Base-by-base conservation (phyloP, 2,888 invertebrate species). In the Syrphus vitripennis region DNA sequence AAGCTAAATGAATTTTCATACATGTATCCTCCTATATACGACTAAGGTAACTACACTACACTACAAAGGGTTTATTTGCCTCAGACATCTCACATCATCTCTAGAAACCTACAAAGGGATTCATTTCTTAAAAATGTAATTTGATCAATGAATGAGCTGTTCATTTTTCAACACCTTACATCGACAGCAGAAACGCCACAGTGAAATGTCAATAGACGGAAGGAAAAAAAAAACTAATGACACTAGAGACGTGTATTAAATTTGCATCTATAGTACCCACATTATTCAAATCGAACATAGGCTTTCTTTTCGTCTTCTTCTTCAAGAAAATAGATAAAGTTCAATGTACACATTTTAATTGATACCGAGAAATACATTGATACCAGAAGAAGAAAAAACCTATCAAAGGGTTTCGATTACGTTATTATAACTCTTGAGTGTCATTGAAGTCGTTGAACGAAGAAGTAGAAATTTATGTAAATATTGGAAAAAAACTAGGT, bases 121-220 rank as follows among this genome's bases (percentile, higher is more conserved):
- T 61, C 40, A 67, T 50, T 37, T 67, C 65, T 31, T 55, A 14
- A 40, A 21, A n/a, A 19, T 37, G 80, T 76, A 84, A 84, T 76
- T 76, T 57, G 81, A 84, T 81, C 84, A 67, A 81, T 50, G 6
- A 26, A n/a, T 50, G 0, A n/a, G n/a, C 24, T 26, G 14, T 50
- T 50, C 71, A 81, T 72, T 67, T 72, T 76, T 76, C 72, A 84
- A 84, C 84, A 84, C 84, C 84, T 84, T 84, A 76, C 81, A 65
- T 12, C 24, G n/a, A 65, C 24, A 1, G 3, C 50, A 6, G 1
- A 14, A 1, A 50, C 14, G 21, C 12, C 14, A 50, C 24, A 26
- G 26, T 50, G 26, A 50, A 71, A 81, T 61, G 76, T 70, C 29
- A 75, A 48, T 59, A 53, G 31, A 9, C 50, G 10, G 31, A 55